Base-by-base conservation (phyloP, 1,140 invertebrate species). In the Coelopa frigida region DNA sequence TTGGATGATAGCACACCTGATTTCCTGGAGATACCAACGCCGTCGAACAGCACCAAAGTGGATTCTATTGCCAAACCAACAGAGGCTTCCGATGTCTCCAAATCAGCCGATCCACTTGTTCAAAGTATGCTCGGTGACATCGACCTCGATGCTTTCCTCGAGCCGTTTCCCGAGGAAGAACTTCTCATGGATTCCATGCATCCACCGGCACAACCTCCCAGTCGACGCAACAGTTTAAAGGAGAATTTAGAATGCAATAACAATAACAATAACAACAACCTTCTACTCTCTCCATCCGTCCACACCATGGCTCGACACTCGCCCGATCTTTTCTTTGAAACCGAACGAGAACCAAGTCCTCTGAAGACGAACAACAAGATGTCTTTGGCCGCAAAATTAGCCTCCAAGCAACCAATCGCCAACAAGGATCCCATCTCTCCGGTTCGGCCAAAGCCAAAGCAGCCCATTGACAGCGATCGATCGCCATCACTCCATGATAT, bases 101-200 rank as follows among this genome's bases (percentile, higher is more conserved):
- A 26, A 20, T 31, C 41, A 4, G 41, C 31, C 15, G 21, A 32
- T 20, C n/a, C 20, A 39, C 14, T 21, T 39, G 49, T 45, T 8
- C 31, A 39, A 1, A 49, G 53, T 8, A 51, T 45, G 12, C 42
- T 65, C 3, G 54, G 55, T 2, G 22, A n/a, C n/a, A n/a, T 65
- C 0, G 53, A 66, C 51, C 49, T 62, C n/a, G 44, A 61, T 38
- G 55, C 52, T 24, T 65, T 65, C 29, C 36, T 61, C 7, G 54
- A 61, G 20, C 61, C 61, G 17, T 51, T 65, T 48, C 54, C 55
- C 0, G 58, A 65, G 39, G 62, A 65, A 41, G 23, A 48, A n/a
- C 24, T 35, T 23, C 29, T 48, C n/a, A 36, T 42, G 3, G 24
- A 23, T 15, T 14, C 21, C 39, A 14, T 22, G 17, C 23, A 6